phyloP scores from a whole-genome alignment of 1,140 invertebrate genomes.

The Pogonomyrmex barbatus region DNA sequence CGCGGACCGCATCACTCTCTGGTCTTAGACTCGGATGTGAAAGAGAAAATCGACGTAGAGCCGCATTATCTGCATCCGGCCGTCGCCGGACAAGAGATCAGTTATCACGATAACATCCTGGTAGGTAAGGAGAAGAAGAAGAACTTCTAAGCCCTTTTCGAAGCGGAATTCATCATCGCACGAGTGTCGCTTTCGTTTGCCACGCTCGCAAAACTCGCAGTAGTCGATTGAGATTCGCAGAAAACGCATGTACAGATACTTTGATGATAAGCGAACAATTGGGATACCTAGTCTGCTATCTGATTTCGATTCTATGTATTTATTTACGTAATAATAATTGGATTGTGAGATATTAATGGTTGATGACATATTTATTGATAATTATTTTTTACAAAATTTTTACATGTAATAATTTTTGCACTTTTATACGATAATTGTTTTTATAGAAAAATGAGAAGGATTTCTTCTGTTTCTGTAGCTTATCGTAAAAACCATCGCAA shows the following conservation, averaged over 20 bases:
- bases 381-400: constrained; percentile 20
- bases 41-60: constrained; percentile 86
- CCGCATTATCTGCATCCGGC: constrained; percentile 86
- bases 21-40: constrained; percentile 83
- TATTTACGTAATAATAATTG: constrained; percentile 36
- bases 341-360: constrained; percentile 46
- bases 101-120: constrained; percentile 85
- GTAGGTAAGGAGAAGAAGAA: constrained; percentile 84
- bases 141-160: constrained; percentile 74
- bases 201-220: constrained; percentile 31
- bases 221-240: background rate
- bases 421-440: constrained; percentile 20
- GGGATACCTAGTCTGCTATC: constrained; percentile 38
- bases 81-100: constrained; percentile 86
- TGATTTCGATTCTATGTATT: constrained; percentile 17
- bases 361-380: constrained; percentile 44
- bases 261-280: constrained; percentile 47
- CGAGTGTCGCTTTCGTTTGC: constrained; percentile 17
- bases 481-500: background rate
- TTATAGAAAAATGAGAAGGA: background rate
- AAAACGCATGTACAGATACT: background rate
- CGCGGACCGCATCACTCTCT: constrained; percentile 84
- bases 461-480: background rate
- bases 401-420: background rate
- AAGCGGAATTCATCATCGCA: background rate